phyloP scores from a whole-genome alignment of 2,113 vertebrate genomes.

The Calonectris borealis region DNA sequence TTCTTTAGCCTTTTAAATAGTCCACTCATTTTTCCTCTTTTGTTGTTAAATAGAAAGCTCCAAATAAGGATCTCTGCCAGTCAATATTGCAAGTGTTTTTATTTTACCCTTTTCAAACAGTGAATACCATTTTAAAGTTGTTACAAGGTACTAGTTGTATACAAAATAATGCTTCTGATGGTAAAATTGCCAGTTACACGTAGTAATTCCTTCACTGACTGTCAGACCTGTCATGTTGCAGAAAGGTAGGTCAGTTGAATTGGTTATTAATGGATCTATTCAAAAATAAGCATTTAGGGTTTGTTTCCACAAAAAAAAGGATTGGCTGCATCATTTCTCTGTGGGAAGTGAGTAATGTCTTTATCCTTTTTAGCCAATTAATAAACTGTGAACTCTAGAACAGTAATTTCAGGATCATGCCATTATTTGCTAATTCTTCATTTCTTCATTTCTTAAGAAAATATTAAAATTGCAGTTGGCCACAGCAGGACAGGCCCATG shows the following conservation, averaged over 20 bases:
- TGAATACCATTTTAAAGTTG: neutral
- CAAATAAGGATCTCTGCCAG: conserved; percentile 5
- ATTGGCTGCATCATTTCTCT: neutral
- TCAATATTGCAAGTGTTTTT: neutral
- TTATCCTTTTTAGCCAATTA: conserved; percentile 33
- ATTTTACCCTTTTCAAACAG: neutral
- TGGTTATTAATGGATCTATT: neutral
- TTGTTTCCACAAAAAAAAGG: neutral
- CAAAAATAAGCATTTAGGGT: conserved; percentile 20
- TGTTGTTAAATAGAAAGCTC: conserved; percentile 21
- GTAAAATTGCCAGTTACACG: neutral
- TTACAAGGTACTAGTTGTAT: neutral
- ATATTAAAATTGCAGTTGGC: conserved; percentile 1
- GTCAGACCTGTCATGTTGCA: neutral
- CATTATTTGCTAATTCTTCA: conserved; percentile 59
- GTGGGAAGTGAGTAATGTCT: conserved; percentile 8
- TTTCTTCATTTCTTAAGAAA: conserved; percentile 51
- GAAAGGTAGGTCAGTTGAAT: conserved; percentile 18
- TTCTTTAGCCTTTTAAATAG: neutral
- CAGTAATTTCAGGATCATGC: conserved; percentile 38
- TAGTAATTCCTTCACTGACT: conserved; percentile 20
- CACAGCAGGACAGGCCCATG: conserved; percentile 21
- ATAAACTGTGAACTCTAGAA: conserved; percentile 24
- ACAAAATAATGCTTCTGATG: conserved; percentile 4
- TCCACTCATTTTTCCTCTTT: neutral